Base-by-base conservation (phyloP, 1,140 invertebrate genomes). In the Zeugodacus cucurbitae region DNA sequence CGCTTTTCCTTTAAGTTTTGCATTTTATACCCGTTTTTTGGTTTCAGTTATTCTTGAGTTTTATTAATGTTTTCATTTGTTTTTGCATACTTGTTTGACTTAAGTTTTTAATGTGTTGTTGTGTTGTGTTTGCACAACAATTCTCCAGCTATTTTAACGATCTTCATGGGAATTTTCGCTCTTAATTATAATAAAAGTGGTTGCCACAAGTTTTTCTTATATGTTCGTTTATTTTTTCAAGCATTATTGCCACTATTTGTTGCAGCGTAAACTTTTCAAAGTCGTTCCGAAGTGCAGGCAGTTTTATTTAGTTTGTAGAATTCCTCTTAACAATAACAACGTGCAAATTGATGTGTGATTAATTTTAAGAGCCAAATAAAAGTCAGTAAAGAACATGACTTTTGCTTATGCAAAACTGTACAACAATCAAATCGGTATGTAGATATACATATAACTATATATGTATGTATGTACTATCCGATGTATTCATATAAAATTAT, bases 151-250 rank as follows among this genome's bases (percentile, higher is more conserved):
- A 48, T 82, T 44, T 82, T 82, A 26, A 48, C 44, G 74, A 26
- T 41, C 74, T 82, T 82, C 41, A 54, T n/a, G 48, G 11, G n/a
- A 82, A 82, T 48, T 82, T 82, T 82, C 41, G 44, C 41, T 44
- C 41, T 54, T 48, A 82, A 82, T 82, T 82, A 82, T 82, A 48
- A 82, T n/a, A 82, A 54, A 82, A 82, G 41, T 14, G 44, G 7
- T 82, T 82, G 26, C 14, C n/a, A 82, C 7, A 29, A 82, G 22
- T 78, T 10, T n/a, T 70, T 70, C 7, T 3, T 22, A 32, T 37
- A 37, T 26, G 41, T 34, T 59, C 20, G 58, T 59, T 48, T n/a
- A 54, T 54, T 59, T 58, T 59, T 48, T 44, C 74, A 22, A 10
- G 22, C 37, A n/a, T 48, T 22, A 74, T 74, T 74, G 20, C 70